A percentile compares a stretch with the other conserved stretches of the same genome.
Evolutionary conservation across 2,888 invertebrate species (phyloP).

Genomic region (Steromphala cineraria): DNA sequence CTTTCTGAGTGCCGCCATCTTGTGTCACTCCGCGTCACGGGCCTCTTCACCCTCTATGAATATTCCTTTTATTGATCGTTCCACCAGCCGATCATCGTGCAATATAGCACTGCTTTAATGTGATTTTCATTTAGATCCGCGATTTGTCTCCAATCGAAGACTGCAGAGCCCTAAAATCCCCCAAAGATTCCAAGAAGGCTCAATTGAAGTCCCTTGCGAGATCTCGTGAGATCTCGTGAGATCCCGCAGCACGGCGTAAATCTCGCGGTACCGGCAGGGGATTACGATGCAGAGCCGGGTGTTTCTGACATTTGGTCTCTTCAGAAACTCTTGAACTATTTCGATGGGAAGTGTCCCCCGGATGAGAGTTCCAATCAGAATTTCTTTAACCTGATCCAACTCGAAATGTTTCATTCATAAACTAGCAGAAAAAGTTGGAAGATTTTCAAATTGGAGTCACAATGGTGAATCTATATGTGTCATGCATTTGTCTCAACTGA

Average conservation of each 20-base stretch:
- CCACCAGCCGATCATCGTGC: conserved; percentile 13
- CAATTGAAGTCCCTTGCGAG: not conserved
- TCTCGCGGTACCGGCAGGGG: not conserved
- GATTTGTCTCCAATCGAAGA: conserved; percentile 4
- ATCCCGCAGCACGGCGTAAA: not conserved
- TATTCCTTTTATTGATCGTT: conserved; percentile 7
- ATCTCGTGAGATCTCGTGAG: not conserved
- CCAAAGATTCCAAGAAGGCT: not conserved
- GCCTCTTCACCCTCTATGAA: not conserved
- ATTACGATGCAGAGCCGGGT: not conserved
- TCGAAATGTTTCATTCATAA: too few relatives aligned
- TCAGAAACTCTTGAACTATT: not conserved
- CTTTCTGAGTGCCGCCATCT: not conserved
- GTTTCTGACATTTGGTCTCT: conserved; percentile 1
- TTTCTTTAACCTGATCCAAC: too few relatives aligned
- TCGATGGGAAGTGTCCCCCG: not conserved
- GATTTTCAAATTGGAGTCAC: too few relatives aligned
- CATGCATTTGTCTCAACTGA: too few relatives aligned
- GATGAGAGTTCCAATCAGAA: too few relatives aligned
- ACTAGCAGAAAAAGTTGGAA: too few relatives aligned
- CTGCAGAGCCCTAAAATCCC: not conserved
- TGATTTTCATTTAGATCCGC: conserved; percentile 15
- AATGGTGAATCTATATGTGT: too few relatives aligned
- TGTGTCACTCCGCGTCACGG: conserved; percentile 2
- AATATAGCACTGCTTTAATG: conserved; percentile 13